Conservation (phyloP, 2,797 vertebrate genomes). For the Microhierax caerulescens region DNA sequence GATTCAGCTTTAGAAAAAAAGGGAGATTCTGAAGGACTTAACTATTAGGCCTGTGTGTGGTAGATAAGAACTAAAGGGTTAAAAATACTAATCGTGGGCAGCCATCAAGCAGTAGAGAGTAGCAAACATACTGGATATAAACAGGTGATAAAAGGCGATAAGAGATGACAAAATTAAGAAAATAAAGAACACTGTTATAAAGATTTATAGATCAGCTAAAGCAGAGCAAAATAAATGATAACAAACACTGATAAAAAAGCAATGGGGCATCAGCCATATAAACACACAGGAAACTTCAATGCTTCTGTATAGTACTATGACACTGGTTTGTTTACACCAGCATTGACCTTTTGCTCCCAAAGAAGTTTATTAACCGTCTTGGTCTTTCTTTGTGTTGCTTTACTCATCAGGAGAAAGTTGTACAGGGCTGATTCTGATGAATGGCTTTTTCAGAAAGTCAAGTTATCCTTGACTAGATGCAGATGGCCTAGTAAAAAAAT, state of each 20-base stretch:
- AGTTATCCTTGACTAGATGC: slow-evolving; percentile 82
- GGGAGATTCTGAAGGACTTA: not conserved
- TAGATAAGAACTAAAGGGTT: not conserved
- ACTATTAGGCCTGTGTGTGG: not conserved
- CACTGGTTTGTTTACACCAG: slow-evolving; percentile 74
- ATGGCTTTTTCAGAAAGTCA: slow-evolving; percentile 76
- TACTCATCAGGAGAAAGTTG: slow-evolving; percentile 66
- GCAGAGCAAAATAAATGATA: slow-evolving; percentile 67
- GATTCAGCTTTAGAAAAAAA: not conserved
- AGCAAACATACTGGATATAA: slow-evolving; percentile 61
- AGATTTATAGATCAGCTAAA: slow-evolving; percentile 74
- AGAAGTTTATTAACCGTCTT: slow-evolving; percentile 76
- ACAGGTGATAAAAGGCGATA: slow-evolving; percentile 74
- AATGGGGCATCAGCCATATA: slow-evolving; percentile 65
- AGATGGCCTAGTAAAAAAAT: slow-evolving; percentile 85
- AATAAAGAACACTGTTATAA: slow-evolving; percentile 68
- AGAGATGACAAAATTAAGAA: slow-evolving; percentile 71
- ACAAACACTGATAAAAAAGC: slow-evolving; percentile 70
- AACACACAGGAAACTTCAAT: slow-evolving; percentile 71
- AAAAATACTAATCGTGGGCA: not conserved
- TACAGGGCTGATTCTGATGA: slow-evolving; percentile 66
- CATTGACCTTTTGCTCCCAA: slow-evolving; percentile 64
- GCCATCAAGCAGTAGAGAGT: slow-evolving; percentile 5
- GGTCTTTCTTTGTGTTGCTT: slow-evolving; percentile 67
- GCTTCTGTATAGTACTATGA: slow-evolving; percentile 75